These are phyloP conservation scores for Semnornis frantzii DNA, from an alignment of 2,113 vertebrate genomes.

Conservation along the genomic window DNA sequence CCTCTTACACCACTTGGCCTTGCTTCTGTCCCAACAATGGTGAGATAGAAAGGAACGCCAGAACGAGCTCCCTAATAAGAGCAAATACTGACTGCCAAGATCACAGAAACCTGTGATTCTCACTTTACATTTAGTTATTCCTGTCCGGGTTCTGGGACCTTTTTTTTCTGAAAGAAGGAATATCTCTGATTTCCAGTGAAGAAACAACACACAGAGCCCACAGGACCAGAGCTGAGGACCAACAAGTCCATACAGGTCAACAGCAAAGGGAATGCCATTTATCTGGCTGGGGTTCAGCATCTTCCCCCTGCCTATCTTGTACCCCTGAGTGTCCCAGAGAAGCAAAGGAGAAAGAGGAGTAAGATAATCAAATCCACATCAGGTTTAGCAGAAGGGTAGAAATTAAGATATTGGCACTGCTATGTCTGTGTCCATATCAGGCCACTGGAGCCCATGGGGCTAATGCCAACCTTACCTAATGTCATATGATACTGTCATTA, in stretches of 20 bases:
- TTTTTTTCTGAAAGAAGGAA: neutral
- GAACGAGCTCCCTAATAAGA: neutral
- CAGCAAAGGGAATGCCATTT: neutral
- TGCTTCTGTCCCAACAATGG: neutral
- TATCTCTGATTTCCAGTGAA: neutral
- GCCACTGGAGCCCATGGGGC: neutral
- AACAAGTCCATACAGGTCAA: neutral
- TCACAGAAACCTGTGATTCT: neutral
- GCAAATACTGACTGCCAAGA: neutral
- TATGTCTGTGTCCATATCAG: rapidly evolving
- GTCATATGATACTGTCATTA: neutral
- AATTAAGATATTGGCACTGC: neutral
- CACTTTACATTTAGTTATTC: neutral
- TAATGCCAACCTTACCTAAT: neutral
- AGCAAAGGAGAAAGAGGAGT: neutral
- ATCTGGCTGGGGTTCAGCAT: neutral
- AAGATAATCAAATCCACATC: neutral
- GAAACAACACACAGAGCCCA: neutral
- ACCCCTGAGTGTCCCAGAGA: neutral
- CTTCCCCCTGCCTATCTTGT: rapidly evolving
- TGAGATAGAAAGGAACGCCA: neutral
- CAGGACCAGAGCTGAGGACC: neutral
- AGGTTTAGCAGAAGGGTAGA: neutral
- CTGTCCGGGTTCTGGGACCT: rapidly evolving
- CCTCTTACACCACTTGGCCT: neutral